phyloP scores from a whole-genome alignment of 2,888 invertebrate genomes.

The Lapara coniferarum region DNA sequence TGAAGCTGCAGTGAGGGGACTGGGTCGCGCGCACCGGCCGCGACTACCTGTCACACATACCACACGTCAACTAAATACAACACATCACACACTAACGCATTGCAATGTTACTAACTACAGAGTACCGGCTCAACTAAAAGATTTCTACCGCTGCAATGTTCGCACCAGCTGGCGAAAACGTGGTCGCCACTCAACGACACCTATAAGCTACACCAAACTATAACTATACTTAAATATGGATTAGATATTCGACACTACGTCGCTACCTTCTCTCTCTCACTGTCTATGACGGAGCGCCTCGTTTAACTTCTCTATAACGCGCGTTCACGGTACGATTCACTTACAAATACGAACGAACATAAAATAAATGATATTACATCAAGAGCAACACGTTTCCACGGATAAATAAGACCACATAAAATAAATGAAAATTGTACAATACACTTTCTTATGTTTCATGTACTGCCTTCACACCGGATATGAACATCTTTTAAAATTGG shows the following conservation, averaged over 20 bases:
- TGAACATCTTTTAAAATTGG: conserved; percentile 68
- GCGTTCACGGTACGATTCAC: conserved; percentile 57
- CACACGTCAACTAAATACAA: conserved; percentile 43
- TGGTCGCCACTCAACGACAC: conserved; percentile 69
- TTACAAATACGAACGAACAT: conserved; percentile 61
- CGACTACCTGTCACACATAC: conserved; percentile 71
- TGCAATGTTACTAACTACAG: conserved; percentile 37
- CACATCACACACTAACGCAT: conserved; percentile 43
- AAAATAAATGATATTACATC: conserved; percentile 71
- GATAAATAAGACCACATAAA: conserved; percentile 79
- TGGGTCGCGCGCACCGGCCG: conserved; percentile 71
- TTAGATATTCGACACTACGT: conserved; percentile 74
- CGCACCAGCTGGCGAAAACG: conserved; percentile 83
- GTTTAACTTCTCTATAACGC: conserved; percentile 59
- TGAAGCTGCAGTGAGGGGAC: conserved; percentile 69
- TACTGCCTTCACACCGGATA: conserved; percentile 81
- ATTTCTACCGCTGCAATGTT: conserved; percentile 67
- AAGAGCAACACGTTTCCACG: conserved; percentile 70
- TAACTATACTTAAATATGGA: conserved; percentile 68
- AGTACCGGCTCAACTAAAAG: conserved; percentile 58
- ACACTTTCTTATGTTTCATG: conserved; percentile 81
- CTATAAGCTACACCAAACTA: conserved; percentile 42
- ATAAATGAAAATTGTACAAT: conserved; percentile 75
- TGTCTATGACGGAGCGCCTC: conserved; percentile 73
- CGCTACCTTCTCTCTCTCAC: conserved; percentile 74